Evolutionary conservation across 2,888 invertebrate genomes (phyloP), one percentile per base, ranked within the genome.

Genomic region (Drosophila mimetica): DNA sequence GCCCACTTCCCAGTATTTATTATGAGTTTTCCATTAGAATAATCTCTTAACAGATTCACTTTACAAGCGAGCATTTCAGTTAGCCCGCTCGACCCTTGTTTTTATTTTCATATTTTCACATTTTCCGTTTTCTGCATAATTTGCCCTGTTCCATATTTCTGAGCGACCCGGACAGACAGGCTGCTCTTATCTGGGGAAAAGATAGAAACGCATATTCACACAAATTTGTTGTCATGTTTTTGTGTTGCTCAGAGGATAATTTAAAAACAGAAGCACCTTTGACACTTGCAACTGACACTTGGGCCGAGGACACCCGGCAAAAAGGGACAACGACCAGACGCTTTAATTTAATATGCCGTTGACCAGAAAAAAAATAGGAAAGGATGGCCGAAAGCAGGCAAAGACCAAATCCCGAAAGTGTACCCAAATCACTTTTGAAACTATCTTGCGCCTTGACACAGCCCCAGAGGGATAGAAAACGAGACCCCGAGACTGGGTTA

Each of bases 391-490:
- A 16, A 34, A 28, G 13, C 41, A 20, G 8, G 58, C 42, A 52
- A 76, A 77, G 78, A 76, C 67, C 83, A 78, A 78, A 79, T 82
- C 84, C 86, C 84, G 72, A 86, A 87, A 85, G 86, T 86, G 74
- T 79, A 86, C 88, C 88, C 88, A 86, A 83, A 86, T 86, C 86
- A 86, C 84, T 85, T 88, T 86, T 88, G 84, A 86, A 86, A 88
- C 88, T 88, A 86, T 86, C 81, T 79, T 72, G 77, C 80, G 80
- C 80, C 80, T 88, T 83, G 78, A 75, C 73, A 65, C 77, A 71
- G 71, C 63, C 76, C 74, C 71, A 51, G 37, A 47, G 54, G 58
- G 48, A 46, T 25, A 50, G 34, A 39, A 25, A 37, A 34, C 20
- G n/a, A 37, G 36, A 9, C 13, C n/a, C 6, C 7, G 7, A 30